These are phyloP conservation scores for Cisticola juncidis DNA, from an alignment of 2,113 vertebrate species.

Conservation along the genomic window DNA sequence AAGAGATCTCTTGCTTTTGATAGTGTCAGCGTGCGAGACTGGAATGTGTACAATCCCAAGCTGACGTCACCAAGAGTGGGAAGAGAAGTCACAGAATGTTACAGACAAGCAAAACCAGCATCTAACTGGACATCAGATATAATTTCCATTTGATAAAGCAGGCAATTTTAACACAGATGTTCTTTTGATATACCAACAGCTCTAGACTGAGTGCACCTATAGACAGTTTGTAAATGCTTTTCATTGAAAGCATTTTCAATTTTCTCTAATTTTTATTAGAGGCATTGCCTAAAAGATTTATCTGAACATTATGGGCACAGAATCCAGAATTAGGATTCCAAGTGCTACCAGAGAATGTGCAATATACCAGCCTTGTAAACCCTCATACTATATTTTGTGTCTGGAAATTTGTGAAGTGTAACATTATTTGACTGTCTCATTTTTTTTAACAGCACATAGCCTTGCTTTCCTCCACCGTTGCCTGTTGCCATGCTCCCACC, in stretches of 20 bases:
- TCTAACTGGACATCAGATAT: not conserved
- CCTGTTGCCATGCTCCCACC: not conserved
- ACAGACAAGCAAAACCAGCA: not conserved
- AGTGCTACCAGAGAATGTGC: not conserved
- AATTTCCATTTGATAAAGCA: not conserved
- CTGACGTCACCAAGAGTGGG: not conserved
- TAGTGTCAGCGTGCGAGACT: not conserved
- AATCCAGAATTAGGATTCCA: not conserved
- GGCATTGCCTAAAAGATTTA: not conserved
- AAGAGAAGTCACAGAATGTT: not conserved
- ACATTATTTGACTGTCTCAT: not conserved
- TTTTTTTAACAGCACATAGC: not conserved
- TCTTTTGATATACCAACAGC: not conserved
- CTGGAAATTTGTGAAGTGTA: conserved; percentile 24
- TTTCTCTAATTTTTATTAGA: not conserved
- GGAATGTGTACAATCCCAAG: not conserved
- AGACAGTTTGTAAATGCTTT: not conserved
- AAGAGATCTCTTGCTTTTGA: not conserved
- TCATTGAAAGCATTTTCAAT: not conserved
- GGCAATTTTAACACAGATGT: not conserved
- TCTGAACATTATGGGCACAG: not conserved
- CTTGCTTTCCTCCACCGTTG: not conserved
- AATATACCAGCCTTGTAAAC: not conserved
- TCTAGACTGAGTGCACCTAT: not conserved
- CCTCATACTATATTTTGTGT: not conserved